Evolutionary conservation across 2,797 vertebrate species (phyloP).

Genomic region (Liparis tanakae): DNA sequence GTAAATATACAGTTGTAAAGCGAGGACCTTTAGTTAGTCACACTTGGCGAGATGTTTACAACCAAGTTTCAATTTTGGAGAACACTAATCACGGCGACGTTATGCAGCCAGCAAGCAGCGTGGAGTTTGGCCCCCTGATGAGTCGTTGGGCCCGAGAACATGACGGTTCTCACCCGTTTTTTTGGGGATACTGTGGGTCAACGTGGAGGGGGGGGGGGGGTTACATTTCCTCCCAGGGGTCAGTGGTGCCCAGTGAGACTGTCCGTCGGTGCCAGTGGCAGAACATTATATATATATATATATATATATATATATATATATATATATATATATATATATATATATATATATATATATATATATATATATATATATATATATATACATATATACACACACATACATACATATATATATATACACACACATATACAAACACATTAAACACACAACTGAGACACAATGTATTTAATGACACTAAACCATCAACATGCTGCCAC

Average conservation of each 20-base stretch:
- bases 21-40: constrained; percentile 15
- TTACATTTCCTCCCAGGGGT: not conserved
- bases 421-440: too few species aligned
- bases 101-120: too few species aligned
- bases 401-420: too few species aligned
- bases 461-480: not conserved
- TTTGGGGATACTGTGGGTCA: not conserved
- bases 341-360: too few species aligned
- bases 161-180: constrained; percentile 25
- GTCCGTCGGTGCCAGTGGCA: constrained; percentile 6
- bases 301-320: too few species aligned
- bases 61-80: not conserved
- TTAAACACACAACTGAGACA: not conserved
- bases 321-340: too few species aligned
- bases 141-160: constrained; percentile 43
- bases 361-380: too few species aligned
- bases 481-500: not conserved
- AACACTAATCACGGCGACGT: not conserved
- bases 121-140: constrained; percentile 34
- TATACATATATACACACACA: too few species aligned
- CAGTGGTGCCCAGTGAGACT: constrained; percentile 4
- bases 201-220: too few species aligned
- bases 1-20: constrained; percentile 15
- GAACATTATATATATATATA: not conserved
- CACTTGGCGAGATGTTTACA: not conserved